Conservation (phyloP, 2,113 vertebrate genomes). For the Lasiurus cinereus region DNA sequence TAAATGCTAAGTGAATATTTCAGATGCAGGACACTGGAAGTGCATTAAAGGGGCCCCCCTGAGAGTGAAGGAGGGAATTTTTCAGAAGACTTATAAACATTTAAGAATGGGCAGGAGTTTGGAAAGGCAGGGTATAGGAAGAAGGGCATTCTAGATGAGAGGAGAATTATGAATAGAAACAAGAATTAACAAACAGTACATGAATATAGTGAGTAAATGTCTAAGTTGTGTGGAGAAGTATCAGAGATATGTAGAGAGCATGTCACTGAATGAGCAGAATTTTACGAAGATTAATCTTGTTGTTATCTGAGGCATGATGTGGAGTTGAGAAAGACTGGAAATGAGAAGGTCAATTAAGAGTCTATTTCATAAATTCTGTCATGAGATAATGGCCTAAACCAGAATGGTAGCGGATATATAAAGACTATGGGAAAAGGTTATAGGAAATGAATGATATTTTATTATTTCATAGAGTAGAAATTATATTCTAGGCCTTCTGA, state of each 20-base stretch:
- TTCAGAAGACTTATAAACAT: neutral
- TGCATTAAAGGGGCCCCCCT: neutral
- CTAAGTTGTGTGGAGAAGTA: neutral
- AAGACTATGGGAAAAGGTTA: neutral
- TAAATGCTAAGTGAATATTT: constrained; percentile 22
- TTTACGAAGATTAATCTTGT: constrained; percentile 37
- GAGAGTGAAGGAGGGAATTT: neutral
- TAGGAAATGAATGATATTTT: constrained; percentile 49
- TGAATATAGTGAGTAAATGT: neutral
- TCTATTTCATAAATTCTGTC: constrained; percentile 28
- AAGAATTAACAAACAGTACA: neutral
- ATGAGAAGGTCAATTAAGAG: neutral
- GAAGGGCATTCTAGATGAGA: neutral
- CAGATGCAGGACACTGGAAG: neutral
- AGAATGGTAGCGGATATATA: neutral
- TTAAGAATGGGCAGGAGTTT: neutral
- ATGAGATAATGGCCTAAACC: neutral
- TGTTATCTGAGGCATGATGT: neutral
- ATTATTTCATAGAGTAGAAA: constrained; percentile 45
- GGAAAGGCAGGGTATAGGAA: constrained; percentile 34
- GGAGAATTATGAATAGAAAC: constrained; percentile 5
- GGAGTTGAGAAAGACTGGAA: neutral
- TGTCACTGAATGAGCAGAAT: neutral
- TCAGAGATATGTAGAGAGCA: neutral
- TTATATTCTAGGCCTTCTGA: neutral